These are phyloP conservation scores for Cyrtodaria siliqua DNA, from an alignment of 2,888 invertebrate genomes.

Conservation along the genomic window DNA sequence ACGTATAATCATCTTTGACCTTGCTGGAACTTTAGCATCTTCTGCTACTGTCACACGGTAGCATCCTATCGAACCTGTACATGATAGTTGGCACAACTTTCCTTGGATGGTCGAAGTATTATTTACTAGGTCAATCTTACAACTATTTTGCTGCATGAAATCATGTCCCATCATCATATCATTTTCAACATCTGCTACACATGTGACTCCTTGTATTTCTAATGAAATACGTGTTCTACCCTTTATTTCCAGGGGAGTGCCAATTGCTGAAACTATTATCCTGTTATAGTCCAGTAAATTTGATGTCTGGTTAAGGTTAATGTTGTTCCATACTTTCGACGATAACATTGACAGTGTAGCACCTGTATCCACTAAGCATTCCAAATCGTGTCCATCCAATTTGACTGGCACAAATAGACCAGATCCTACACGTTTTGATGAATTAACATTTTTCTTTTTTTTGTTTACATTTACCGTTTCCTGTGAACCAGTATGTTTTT, in stretches of 20 bases:
- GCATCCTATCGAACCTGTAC: slow-evolving; percentile 8
- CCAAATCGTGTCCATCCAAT: neutral
- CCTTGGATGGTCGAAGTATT: slow-evolving; percentile 6
- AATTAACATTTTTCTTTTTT: neutral
- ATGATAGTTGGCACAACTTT: neutral
- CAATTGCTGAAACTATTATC: slow-evolving; percentile 3
- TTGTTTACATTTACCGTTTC: neutral
- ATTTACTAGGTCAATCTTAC: slow-evolving; percentile 11
- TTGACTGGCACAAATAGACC: neutral
- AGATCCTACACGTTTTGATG: slow-evolving; percentile 1
- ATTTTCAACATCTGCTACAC: slow-evolving; percentile 24
- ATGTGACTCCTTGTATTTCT: neutral
- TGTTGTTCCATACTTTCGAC: neutral
- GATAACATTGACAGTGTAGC: slow-evolving; percentile 14
- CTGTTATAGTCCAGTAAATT: neutral
- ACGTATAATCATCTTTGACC: neutral
- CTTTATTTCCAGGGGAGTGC: neutral
- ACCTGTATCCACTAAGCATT: slow-evolving; percentile 13
- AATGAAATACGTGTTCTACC: neutral
- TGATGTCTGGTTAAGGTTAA: neutral
- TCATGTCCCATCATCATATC: slow-evolving; percentile 30
- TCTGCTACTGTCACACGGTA: slow-evolving; percentile 12
- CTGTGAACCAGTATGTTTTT: neutral
- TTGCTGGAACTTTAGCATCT: neutral
- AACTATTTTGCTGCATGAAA: slow-evolving; percentile 16